These are phyloP conservation scores for Neodiprion virginianus DNA, from an alignment of 1,140 invertebrate genomes.

Conservation along the genomic window DNA sequence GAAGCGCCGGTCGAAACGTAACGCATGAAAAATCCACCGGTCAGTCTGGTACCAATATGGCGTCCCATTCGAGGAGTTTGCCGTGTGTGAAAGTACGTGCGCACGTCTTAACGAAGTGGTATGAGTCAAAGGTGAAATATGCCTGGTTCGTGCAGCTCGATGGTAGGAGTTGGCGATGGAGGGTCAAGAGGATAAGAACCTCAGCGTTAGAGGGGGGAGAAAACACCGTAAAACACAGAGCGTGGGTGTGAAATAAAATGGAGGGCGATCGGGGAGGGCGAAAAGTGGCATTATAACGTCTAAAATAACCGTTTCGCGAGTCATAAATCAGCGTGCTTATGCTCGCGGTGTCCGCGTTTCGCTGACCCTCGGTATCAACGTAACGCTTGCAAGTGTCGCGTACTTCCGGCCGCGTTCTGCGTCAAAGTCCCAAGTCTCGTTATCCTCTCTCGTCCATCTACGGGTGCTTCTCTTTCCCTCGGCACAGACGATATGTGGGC, in stretches of 20 bases:
- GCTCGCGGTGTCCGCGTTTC: too few relatives aligned
- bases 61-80: constrained; percentile 8
- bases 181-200: not conserved
- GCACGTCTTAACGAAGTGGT: constrained; percentile 2
- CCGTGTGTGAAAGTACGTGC: not conserved
- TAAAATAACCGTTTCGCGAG: not conserved
- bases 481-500: too few relatives aligned
- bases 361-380: too few relatives aligned
- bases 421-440: too few relatives aligned
- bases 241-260: constrained; percentile 58
- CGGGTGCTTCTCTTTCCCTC: too few relatives aligned
- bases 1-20: too few relatives aligned
- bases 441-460: too few relatives aligned
- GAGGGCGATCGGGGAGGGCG: constrained; percentile 37
- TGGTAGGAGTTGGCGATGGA: constrained; percentile 32
- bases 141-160: constrained; percentile 35
- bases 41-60: constrained; percentile 25
- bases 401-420: too few relatives aligned
- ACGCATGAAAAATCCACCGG: too few relatives aligned
- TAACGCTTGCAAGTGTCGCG: too few relatives aligned
- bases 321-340: not conserved
- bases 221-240: constrained; percentile 47
- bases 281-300: constrained; percentile 22
- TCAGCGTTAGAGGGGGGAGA: constrained; percentile 30
- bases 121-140: constrained; percentile 55